phyloP scores from a whole-genome alignment of 2,888 invertebrate species.

The Hesperia comma region DNA sequence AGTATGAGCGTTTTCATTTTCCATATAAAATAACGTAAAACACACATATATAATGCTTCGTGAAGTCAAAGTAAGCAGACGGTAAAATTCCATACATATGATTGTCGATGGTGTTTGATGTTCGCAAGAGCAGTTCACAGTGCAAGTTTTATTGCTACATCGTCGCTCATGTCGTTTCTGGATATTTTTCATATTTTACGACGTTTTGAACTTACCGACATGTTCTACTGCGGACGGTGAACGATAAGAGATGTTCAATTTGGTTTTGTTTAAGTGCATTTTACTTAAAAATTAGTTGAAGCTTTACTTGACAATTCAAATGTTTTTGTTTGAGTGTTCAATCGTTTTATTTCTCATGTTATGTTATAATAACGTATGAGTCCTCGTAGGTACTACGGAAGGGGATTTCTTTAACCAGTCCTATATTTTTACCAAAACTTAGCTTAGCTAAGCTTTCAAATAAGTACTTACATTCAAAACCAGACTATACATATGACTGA shows the following conservation, averaged over 20 bases:
- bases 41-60: neutral
- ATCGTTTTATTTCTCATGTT: too few species aligned
- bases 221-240: neutral
- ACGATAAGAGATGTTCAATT: neutral
- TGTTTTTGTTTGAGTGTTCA: too few species aligned
- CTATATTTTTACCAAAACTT: too few species aligned
- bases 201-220: constrained; percentile 69
- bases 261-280: neutral
- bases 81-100: constrained; percentile 33
- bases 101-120: constrained; percentile 48
- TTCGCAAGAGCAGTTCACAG: constrained; percentile 55
- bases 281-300: too few species aligned
- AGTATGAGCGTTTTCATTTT: neutral
- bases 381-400: too few species aligned
- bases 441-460: too few species aligned
- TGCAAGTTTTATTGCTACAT: constrained; percentile 63
- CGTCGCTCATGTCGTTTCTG: constrained; percentile 52
- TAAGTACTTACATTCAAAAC: too few species aligned
- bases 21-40: neutral
- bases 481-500: too few species aligned
- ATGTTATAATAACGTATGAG: too few species aligned
- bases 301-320: too few species aligned
- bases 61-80: constrained; percentile 19
- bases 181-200: constrained; percentile 80
- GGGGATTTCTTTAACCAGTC: too few species aligned